phyloP scores from a whole-genome alignment of 2,113 vertebrate genomes.

The Suncus etruscus region DNA sequence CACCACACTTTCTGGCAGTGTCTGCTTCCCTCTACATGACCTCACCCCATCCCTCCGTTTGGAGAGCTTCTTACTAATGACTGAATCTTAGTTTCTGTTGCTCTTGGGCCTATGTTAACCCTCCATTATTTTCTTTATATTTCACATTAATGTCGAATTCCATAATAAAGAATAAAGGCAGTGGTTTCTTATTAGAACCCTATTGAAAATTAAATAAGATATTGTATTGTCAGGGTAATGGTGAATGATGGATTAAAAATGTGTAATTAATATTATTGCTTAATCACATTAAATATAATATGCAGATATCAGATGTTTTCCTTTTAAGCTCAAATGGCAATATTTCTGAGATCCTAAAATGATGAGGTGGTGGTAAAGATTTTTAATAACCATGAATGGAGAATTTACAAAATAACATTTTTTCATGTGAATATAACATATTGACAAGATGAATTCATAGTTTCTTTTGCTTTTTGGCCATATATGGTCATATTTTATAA shows the following conservation, averaged over 20 bases:
- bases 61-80: no score
- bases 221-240: not conserved
- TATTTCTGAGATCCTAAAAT: slow-evolving; percentile 6
- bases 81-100: no score
- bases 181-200: not conserved
- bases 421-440: slow-evolving; percentile 24
- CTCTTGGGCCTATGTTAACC: no score
- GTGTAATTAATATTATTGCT: not conserved
- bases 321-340: not conserved
- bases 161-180: slow-evolving; percentile 1
- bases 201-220: not conserved
- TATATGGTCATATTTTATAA: slow-evolving; percentile 22
- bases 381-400: slow-evolving; percentile 25
- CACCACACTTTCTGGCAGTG: no score
- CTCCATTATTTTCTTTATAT: no score
- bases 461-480: not conserved
- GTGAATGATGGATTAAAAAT: not conserved
- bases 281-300: not conserved
- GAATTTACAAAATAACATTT: slow-evolving; percentile 5
- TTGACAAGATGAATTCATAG: not conserved
- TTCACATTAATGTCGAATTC: not conserved
- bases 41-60: no score
- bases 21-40: no score
- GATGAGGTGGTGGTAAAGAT: not conserved
- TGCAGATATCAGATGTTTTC: not conserved